Evolutionary conservation across 2,888 invertebrate genomes (phyloP).

Genomic region (Hyles lineata): DNA sequence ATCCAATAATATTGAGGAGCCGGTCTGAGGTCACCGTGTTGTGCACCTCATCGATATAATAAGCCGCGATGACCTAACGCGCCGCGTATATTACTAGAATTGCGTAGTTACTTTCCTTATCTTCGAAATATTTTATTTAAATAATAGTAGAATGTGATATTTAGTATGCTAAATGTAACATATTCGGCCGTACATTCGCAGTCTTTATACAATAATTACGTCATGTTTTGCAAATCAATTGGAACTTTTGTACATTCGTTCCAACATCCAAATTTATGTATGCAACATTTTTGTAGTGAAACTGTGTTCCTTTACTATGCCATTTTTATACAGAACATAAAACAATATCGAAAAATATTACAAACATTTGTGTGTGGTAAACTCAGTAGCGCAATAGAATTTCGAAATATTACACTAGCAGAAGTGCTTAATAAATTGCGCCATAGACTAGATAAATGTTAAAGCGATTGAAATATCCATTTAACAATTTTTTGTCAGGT

Average conservation of each 20-base stretch:
- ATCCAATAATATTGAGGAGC: constrained; percentile 50
- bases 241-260: neutral
- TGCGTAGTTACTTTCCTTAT: constrained; percentile 34
- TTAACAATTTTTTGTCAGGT: no score
- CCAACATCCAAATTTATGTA: neutral
- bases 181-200: neutral
- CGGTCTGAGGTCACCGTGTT: constrained; percentile 60
- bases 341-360: neutral
- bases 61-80: constrained; percentile 66
- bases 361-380: neutral
- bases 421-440: neutral
- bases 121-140: constrained; percentile 38
- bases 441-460: neutral
- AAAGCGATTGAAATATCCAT: no score
- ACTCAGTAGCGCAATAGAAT: neutral
- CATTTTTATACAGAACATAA: no score
- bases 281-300: neutral
- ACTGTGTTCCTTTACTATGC: neutral
- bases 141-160: constrained; percentile 38
- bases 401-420: neutral
- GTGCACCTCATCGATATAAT: constrained; percentile 69
- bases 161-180: neutral
- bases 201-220: neutral
- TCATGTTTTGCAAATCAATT: neutral
- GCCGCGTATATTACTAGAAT: constrained; percentile 37